Evolutionary conservation across 2,797 vertebrate species (phyloP).

Genomic region (Pseudochirops cupreus): DNA sequence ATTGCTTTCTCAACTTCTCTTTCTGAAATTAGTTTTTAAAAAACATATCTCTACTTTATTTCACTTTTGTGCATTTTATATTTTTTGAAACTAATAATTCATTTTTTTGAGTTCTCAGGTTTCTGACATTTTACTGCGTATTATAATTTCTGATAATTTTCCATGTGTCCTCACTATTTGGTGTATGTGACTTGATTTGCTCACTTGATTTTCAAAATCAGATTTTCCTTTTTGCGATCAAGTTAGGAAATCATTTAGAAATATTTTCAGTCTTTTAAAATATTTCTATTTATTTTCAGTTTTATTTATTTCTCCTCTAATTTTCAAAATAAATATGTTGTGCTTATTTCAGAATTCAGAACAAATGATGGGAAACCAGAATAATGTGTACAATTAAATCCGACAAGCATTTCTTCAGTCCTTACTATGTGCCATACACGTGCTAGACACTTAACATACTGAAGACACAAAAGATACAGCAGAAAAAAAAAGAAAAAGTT

Average conservation of each 20-base stretch:
- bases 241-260: neutral
- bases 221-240: neutral
- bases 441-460: too few species aligned
- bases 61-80: neutral
- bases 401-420: too few species aligned
- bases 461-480: too few species aligned
- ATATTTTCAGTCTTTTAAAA: neutral
- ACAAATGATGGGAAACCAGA: neutral
- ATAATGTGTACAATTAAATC: neutral
- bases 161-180: neutral
- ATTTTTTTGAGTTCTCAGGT: neutral
- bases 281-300: neutral
- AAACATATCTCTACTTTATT: neutral
- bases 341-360: neutral
- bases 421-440: too few species aligned
- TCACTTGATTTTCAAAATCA: neutral
- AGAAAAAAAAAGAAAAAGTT: neutral
- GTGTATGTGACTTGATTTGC: neutral
- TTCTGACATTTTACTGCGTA: neutral
- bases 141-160: neutral
- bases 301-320: neutral
- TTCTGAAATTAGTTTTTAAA: neutral
- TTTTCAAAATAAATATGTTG: neutral
- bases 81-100: neutral
- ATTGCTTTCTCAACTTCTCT: neutral